Conservation (phyloP, 2,888 invertebrate species). For the Campoplex nolae region DNA sequence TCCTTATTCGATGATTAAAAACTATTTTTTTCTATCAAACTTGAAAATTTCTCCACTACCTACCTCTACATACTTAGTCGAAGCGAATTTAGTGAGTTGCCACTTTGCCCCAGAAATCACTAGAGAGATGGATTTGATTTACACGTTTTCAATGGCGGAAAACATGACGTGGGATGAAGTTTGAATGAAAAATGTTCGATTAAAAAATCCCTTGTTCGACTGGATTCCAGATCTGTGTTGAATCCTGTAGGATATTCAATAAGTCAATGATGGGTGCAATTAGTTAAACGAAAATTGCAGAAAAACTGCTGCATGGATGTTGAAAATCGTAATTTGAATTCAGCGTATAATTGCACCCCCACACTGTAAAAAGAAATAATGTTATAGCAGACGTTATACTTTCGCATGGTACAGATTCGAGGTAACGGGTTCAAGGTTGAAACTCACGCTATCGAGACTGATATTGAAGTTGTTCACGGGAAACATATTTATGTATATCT, state of each 20-base stretch:
- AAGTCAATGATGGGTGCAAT: neutral
- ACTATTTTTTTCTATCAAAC: no score
- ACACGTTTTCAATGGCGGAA: no score
- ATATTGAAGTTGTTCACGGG: constrained; percentile 50
- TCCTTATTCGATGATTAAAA: no score
- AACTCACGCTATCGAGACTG: constrained; percentile 59
- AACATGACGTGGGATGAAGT: no score
- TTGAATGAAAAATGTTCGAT: no score
- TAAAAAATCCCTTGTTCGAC: no score
- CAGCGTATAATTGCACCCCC: constrained; percentile 38
- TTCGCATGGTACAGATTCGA: constrained; percentile 60
- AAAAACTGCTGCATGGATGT: neutral
- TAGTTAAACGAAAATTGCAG: neutral
- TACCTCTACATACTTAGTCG: no score
- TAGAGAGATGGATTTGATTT: neutral
- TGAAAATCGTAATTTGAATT: constrained; percentile 24
- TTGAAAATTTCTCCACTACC: no score
- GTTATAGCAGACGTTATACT: constrained; percentile 19
- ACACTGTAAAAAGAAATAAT: constrained; percentile 25
- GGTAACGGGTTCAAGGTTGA: constrained; percentile 78
- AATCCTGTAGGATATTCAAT: neutral
- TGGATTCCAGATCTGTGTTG: neutral
- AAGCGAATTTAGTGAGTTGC: no score
- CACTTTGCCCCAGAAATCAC: no score
- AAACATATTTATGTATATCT: constrained; percentile 45